These are phyloP conservation scores for Synergus japonicus DNA, from an alignment of 2,888 invertebrate genomes.

Conservation along the genomic window DNA sequence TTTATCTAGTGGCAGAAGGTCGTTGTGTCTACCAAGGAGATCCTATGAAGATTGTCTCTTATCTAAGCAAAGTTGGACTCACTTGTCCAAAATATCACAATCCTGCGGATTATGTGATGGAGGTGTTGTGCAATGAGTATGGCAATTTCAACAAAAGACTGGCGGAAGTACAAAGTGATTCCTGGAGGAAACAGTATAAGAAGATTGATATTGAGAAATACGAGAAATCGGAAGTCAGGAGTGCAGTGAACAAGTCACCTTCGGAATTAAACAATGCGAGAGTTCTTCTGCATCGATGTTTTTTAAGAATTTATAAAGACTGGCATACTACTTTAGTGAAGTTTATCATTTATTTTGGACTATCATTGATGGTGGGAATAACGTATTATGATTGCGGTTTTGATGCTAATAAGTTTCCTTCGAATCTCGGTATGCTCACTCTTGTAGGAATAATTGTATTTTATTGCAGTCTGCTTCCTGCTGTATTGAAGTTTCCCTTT, in stretches of 20 bases:
- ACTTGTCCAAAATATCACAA: constrained; percentile 96
- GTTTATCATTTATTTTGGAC: constrained; percentile 82
- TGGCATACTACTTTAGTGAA: constrained; percentile 89
- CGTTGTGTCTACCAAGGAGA: constrained; percentile 93
- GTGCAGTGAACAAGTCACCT: constrained; percentile 77
- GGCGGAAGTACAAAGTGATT: constrained; percentile 79
- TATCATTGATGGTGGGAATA: constrained; percentile 85
- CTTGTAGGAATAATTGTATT: constrained; percentile 84
- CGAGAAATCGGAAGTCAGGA: constrained; percentile 61
- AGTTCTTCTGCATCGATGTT: constrained; percentile 82
- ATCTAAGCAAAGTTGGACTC: constrained; percentile 86
- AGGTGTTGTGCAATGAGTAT: constrained; percentile 92
- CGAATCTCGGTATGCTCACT: constrained; percentile 85
- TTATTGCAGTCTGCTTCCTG: constrained; percentile 91
- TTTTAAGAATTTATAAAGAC: constrained; percentile 85
- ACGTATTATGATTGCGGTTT: constrained; percentile 83
- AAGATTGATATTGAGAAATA: constrained; percentile 48
- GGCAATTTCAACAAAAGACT: constrained; percentile 87
- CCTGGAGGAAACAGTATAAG: constrained; percentile 74
- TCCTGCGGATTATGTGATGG: constrained; percentile 95
- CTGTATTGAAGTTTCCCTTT: constrained; percentile 87
- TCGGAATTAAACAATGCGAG: constrained; percentile 84
- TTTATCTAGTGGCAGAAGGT: constrained; percentile 92
- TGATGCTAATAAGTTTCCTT: constrained; percentile 86
- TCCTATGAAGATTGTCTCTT: constrained; percentile 87